Evolutionary conservation across 2,888 invertebrate species (phyloP).

Genomic region (Thelaira solivaga): DNA sequence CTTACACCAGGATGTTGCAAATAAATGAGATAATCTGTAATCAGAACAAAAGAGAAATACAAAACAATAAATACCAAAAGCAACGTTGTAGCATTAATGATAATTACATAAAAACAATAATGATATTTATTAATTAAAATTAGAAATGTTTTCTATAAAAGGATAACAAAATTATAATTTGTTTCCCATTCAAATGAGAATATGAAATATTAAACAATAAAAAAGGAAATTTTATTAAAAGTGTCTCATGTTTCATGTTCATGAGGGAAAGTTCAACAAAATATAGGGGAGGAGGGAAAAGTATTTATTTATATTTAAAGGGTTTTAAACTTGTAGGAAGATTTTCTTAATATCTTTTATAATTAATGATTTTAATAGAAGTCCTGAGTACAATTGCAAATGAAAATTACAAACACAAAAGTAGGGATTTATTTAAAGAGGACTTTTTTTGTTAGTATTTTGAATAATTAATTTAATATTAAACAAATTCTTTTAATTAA

Average conservation of each 20-base stretch:
- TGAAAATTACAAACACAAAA: too few species aligned
- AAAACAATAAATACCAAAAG: slow-evolving; percentile 27
- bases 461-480: too few species aligned
- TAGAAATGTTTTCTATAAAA: slow-evolving; percentile 14
- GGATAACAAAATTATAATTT: slow-evolving; percentile 5
- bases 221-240: slow-evolving; percentile 3
- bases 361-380: slow-evolving; percentile 26
- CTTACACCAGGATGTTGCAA: slow-evolving; percentile 44
- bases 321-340: neutral
- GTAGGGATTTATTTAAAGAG: too few species aligned
- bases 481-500: too few species aligned
- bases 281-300: neutral
- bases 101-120: slow-evolving; percentile 45
- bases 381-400: too few species aligned
- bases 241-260: too few species aligned
- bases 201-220: neutral
- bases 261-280: neutral
- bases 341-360: neutral
- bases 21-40: slow-evolving; percentile 58
- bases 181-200: neutral
- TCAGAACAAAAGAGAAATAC: slow-evolving; percentile 3
- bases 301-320: neutral
- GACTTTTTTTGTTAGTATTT: too few species aligned
- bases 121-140: slow-evolving; percentile 50
- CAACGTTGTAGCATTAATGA: slow-evolving; percentile 25